Evolutionary conservation across 1,140 invertebrate species (phyloP).

Genomic region (Solenopsis invicta): DNA sequence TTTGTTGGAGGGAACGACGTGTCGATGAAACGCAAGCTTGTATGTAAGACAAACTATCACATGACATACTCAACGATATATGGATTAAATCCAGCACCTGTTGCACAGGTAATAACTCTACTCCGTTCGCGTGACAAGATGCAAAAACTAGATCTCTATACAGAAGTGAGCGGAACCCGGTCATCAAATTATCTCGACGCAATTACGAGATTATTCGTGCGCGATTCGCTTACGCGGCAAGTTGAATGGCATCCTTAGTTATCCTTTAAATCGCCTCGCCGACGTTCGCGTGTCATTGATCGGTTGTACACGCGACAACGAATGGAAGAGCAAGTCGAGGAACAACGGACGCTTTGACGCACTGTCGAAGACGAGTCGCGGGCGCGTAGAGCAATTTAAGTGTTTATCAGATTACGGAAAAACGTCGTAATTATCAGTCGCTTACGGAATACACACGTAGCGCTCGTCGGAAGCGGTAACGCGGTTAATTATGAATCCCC

Average conservation of each 20-base stretch:
- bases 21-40: neutral
- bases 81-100: conserved; percentile 56
- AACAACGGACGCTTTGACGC: neutral
- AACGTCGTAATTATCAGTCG: conserved; percentile 68
- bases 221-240: conserved; percentile 23
- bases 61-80: conserved; percentile 28
- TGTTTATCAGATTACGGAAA: conserved; percentile 77
- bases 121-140: conserved; percentile 36
- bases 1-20: neutral
- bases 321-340: neutral
- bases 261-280: conserved; percentile 21
- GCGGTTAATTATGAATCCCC: conserved; percentile 76
- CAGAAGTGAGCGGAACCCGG: conserved; percentile 43
- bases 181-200: conserved; percentile 42
- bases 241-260: conserved; percentile 28
- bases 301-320: neutral
- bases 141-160: conserved; percentile 39
- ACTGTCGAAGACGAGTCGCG: neutral
- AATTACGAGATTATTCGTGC: conserved; percentile 46
- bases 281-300: conserved; percentile 18
- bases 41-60: conserved; percentile 4
- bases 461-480: conserved; percentile 65
- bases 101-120: conserved; percentile 26
- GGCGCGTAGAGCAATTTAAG: conserved; percentile 75
- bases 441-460: conserved; percentile 38